Conservation (phyloP, 2,113 vertebrate species). For the Machaerirhynchus nigripectus region DNA sequence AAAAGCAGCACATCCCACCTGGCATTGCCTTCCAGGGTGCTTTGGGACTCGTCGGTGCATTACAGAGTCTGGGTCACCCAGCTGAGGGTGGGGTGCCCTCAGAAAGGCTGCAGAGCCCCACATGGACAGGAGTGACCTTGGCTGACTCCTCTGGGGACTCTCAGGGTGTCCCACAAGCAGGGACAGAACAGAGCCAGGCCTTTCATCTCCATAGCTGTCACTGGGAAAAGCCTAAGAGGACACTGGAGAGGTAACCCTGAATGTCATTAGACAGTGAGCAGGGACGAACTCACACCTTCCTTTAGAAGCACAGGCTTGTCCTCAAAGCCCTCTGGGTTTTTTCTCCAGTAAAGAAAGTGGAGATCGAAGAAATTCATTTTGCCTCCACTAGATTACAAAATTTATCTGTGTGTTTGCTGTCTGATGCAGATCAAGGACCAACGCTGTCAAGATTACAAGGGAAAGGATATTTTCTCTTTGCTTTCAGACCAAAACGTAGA, state of each 20-base stretch:
- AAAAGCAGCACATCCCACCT: not conserved
- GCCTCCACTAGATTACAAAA: not conserved
- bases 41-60: not conserved
- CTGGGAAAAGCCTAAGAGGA: not conserved
- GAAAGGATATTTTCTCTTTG: not conserved
- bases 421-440: not conserved
- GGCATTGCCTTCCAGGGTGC: not conserved
- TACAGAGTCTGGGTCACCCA: not conserved
- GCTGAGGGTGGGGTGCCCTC: not conserved
- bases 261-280: not conserved
- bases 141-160: not conserved
- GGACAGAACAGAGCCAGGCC: not conserved
- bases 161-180: not conserved
- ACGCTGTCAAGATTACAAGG: not conserved
- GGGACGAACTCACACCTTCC: not conserved
- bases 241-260: not conserved
- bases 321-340: not conserved
- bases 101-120: not conserved
- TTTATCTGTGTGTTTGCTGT: not conserved
- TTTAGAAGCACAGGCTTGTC: not conserved
- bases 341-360: not conserved
- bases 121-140: rapidly evolving
- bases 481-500: not conserved
- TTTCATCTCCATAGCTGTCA: not conserved
- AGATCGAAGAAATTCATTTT: not conserved